phyloP scores from a whole-genome alignment of 2,888 invertebrate genomes.

The Catotricha subobsoleta region DNA sequence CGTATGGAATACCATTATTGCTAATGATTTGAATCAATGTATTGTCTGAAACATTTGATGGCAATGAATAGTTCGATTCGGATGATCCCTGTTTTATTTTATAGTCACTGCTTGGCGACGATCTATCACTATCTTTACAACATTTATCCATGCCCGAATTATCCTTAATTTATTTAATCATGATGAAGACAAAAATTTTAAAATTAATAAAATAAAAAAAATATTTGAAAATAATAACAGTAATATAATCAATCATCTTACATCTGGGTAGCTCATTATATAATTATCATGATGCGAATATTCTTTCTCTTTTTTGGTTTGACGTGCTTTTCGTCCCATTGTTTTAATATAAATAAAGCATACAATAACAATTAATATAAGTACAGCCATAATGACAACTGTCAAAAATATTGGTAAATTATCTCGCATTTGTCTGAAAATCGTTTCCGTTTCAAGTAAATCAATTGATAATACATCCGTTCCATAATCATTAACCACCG shows the following conservation, averaged over 20 bases:
- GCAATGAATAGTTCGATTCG: conserved; percentile 11
- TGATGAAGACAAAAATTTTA: background rate
- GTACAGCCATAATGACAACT: background rate
- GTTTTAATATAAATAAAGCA: conserved; percentile 3
- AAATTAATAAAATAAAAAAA: background rate
- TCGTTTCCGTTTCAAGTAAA: conserved; percentile 38
- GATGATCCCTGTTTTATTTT: conserved; percentile 44
- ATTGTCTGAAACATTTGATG: conserved; percentile 8
- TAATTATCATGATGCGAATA: conserved; percentile 1
- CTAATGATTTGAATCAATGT: conserved; percentile 9
- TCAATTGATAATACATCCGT: conserved; percentile 68
- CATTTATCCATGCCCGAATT: conserved; percentile 20
- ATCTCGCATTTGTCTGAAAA: background rate
- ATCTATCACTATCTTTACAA: conserved; percentile 55
- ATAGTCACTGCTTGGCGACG: conserved; percentile 81
- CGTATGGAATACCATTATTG: conserved; percentile 36
- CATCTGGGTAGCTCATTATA: conserved; percentile 4
- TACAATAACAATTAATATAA: conserved; percentile 1
- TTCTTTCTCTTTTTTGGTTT: conserved; percentile 3
- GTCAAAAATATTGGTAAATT: conserved; percentile 3
- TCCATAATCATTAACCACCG: conserved; percentile 80
- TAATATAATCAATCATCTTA: background rate
- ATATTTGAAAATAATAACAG: background rate
- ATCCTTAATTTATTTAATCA: conserved; percentile 1
- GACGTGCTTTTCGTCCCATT: conserved; percentile 2